phyloP scores from a whole-genome alignment of 2,797 vertebrate species.

The Gallinago solitaria region DNA sequence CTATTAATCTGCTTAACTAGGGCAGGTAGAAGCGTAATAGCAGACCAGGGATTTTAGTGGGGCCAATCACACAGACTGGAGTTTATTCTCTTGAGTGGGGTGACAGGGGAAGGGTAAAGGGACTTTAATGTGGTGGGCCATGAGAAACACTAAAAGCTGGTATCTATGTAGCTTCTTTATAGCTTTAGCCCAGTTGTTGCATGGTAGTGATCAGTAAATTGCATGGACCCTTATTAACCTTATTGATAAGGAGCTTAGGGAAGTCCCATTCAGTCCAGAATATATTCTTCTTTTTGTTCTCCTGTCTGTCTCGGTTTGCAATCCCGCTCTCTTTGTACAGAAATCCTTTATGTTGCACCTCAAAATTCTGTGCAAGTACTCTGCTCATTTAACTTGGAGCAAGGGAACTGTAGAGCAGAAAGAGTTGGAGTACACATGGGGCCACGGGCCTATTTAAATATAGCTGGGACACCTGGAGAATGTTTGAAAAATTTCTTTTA shows the following conservation, averaged over 20 bases:
- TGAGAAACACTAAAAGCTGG: slow-evolving; percentile 61
- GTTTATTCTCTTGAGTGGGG: slow-evolving; percentile 68
- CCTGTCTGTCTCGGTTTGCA: slow-evolving; percentile 70
- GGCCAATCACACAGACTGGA: slow-evolving; percentile 66
- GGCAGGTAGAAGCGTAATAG: slow-evolving; percentile 81
- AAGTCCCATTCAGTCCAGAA: slow-evolving; percentile 74
- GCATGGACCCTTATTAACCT: slow-evolving; percentile 85
- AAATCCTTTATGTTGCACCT: slow-evolving; percentile 67
- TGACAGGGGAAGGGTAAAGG: slow-evolving; percentile 65
- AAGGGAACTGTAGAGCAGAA: slow-evolving; percentile 45
- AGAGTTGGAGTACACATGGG: slow-evolving; percentile 21
- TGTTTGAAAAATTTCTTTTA: slow-evolving; percentile 75
- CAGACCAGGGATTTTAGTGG: slow-evolving; percentile 68
- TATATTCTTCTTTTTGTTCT: slow-evolving; percentile 78
- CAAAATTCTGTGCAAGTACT: slow-evolving; percentile 67
- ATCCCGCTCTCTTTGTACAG: slow-evolving; percentile 66
- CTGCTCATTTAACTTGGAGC: slow-evolving; percentile 62
- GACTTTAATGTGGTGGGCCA: slow-evolving; percentile 71
- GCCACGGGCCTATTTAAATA: slow-evolving; percentile 57
- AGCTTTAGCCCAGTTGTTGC: slow-evolving; percentile 67
- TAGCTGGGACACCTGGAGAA: slow-evolving; percentile 77
- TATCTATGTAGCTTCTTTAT: slow-evolving; percentile 58
- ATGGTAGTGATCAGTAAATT: slow-evolving; percentile 80
- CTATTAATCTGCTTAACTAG: slow-evolving; percentile 83
- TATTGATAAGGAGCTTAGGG: slow-evolving; percentile 84